Evolutionary conservation across 2,797 vertebrate species (phyloP).

Genomic region (Eidolon dupreanum): DNA sequence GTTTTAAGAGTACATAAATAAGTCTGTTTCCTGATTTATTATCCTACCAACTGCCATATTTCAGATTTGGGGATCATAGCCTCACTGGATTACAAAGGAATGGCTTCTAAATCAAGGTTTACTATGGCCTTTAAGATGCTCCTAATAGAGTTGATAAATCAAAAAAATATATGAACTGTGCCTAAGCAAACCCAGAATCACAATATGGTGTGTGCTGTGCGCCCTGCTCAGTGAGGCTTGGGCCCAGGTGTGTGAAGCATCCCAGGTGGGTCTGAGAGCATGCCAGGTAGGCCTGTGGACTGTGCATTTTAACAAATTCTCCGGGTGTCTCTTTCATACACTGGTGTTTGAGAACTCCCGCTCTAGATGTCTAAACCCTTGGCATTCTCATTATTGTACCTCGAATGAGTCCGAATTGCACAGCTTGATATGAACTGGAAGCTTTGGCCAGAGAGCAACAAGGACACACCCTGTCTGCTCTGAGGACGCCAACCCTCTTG

Average conservation of each 20-base stretch:
- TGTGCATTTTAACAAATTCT: background rate
- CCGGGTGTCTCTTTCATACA: background rate
- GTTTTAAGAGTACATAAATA: conserved; percentile 27
- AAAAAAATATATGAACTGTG: background rate
- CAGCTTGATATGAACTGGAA: background rate
- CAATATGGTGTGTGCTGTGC: accelerated
- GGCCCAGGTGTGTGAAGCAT: background rate
- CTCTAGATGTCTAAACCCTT: background rate
- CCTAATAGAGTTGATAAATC: conserved; percentile 37
- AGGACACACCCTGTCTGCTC: background rate
- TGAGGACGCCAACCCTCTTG: background rate
- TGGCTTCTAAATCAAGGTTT: conserved; percentile 53
- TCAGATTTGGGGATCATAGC: background rate
- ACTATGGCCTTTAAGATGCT: background rate
- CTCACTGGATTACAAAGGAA: conserved; percentile 14
- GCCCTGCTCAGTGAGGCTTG: background rate
- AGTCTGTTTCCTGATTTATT: conserved; percentile 39
- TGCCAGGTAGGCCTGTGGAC: too few species aligned
- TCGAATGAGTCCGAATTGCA: background rate
- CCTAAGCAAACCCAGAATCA: background rate
- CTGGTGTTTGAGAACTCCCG: background rate
- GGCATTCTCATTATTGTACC: background rate
- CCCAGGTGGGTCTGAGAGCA: background rate
- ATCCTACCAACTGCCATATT: background rate
- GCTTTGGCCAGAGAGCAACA: background rate